Base-by-base conservation (phyloP, 2,797 vertebrate species). In the Sternarchorhynchus goeldii region DNA sequence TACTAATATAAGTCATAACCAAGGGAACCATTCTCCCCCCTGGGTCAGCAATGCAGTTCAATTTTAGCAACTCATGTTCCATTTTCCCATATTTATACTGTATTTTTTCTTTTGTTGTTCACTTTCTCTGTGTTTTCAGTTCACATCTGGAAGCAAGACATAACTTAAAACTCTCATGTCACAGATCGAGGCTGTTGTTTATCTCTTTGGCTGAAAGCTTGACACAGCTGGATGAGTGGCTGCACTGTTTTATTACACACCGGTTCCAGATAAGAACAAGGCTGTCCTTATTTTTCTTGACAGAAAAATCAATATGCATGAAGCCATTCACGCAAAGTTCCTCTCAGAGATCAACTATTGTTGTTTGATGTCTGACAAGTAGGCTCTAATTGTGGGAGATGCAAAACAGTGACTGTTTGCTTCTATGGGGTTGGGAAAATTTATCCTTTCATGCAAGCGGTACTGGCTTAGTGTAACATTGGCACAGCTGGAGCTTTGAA, bases 241-340 rank as follows among this genome's bases (percentile, higher is more conserved):
- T 72, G 31, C 2, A 21, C 20, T 18, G 1, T 59, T 59, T 5
- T 36, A 34, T 17, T 45, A 50, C 21, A 29, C 17, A 50, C n/a
- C 25, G 63, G 70, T 5, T 17, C 4, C 16, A 45, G 34, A 50
- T 64, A 60, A 64, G 58, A 25, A 55, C 25, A 20, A 32, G 25
- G 25, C 25, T 25, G 25, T 25, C 25, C 25, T 25, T 25, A 25
- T 25, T 25, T 25, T 25, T 53, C 59, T 50, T 75, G 39, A 63
- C 73, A 53, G 58, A 20, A 75, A 50, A 64, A 64, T 75, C 73
- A 75, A 75, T 75, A 55, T 64, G 53, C 25, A 53, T 55, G 69
- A 55, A 58, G 55, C 69, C 55, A 58, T 72, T 72, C 21, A 25
- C 7, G 2, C 31, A 18, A 53, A 10, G 14, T 12, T 17, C 25